Base-by-base conservation (phyloP, 2,888 invertebrate genomes). In the Incurvaria masculella region DNA sequence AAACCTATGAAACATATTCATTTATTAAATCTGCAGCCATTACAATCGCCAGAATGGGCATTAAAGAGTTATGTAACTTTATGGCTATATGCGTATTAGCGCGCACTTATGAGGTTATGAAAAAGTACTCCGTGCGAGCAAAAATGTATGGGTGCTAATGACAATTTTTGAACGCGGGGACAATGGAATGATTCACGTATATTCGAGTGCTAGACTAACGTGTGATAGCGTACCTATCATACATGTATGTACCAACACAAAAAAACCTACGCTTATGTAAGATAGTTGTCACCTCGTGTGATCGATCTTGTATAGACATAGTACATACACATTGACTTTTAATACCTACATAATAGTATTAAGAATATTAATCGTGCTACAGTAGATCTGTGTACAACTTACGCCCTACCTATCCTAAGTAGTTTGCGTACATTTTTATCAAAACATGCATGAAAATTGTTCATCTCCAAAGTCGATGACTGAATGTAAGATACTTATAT, bases 301-400 rank as follows among this genome's bases (percentile, higher is more conserved):
- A 33, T 33, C 23, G 33, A 4, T 33, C 33, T 33, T 33, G 33
- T 33, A 33, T 33, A 33, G 33, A 33, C 33, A 33, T 33, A 33
- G 33, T 33, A n/a, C 8, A 6, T 33, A n/a, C 14, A n/a, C 14
- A n/a, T 33, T 33, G 33, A 33, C 33, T 14, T 33, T 33, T 33
- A 33, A 33, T 33, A n/a, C n/a, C n/a, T n/a, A n/a, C n/a, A n/a
- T n/a, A 33, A 33, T 33, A 33, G 8, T 33, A 33, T 33, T 33
- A 33, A 33, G 33, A n/a, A 33, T 33, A 33, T 33, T 33, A 33
- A 72, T 68, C 66, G 69, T 74, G 73, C 69, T 64, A 67, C 69
- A 70, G 72, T 76, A 75, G 75, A 75, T 71, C 73, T 73, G 73
- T 75, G 73, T 74, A 66, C 66, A 63, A 55, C 52, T 42, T 21